Evolutionary conservation across 1,140 invertebrate species (phyloP).

Genomic region (Papilio machaon): DNA sequence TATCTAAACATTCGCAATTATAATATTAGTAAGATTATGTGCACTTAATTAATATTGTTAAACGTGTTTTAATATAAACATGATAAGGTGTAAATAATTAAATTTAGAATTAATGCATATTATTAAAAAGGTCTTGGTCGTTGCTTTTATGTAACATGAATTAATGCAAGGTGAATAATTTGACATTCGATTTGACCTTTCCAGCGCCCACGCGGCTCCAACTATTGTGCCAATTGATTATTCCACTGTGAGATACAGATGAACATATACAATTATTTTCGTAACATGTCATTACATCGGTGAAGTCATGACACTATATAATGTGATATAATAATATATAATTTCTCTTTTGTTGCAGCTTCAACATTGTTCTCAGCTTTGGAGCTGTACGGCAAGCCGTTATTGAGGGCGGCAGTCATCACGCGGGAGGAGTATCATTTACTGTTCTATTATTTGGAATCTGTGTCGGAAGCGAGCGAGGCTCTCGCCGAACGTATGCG

Average conservation of each 20-base stretch:
- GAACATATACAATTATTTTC: slow-evolving; percentile 28
- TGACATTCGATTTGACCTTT: slow-evolving; percentile 52
- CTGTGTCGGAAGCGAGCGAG: slow-evolving; percentile 78
- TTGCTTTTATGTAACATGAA: slow-evolving; percentile 46
- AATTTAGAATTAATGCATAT: background rate
- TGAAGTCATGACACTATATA: slow-evolving; percentile 30
- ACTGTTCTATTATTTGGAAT: slow-evolving; percentile 78
- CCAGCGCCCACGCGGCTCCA: slow-evolving; percentile 43
- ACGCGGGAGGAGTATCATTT: slow-evolving; percentile 77
- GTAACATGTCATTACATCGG: slow-evolving; percentile 33
- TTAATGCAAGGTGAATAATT: slow-evolving; percentile 58
- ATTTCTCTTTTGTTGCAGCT: slow-evolving; percentile 71
- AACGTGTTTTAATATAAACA: background rate
- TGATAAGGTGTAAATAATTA: background rate
- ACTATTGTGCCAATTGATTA: slow-evolving; percentile 40
- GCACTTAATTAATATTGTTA: background rate
- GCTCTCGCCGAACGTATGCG: slow-evolving; percentile 76
- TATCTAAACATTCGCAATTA: too few species aligned
- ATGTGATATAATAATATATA: slow-evolving; percentile 43
- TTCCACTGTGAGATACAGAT: slow-evolving; percentile 27
- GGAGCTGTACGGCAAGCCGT: slow-evolving; percentile 77
- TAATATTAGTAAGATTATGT: too few species aligned
- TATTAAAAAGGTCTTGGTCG: slow-evolving; percentile 51
- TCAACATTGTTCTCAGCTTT: slow-evolving; percentile 75
- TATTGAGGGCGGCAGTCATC: slow-evolving; percentile 74